Conservation (phyloP, 2,888 invertebrate species). For the Busseola fusca region DNA sequence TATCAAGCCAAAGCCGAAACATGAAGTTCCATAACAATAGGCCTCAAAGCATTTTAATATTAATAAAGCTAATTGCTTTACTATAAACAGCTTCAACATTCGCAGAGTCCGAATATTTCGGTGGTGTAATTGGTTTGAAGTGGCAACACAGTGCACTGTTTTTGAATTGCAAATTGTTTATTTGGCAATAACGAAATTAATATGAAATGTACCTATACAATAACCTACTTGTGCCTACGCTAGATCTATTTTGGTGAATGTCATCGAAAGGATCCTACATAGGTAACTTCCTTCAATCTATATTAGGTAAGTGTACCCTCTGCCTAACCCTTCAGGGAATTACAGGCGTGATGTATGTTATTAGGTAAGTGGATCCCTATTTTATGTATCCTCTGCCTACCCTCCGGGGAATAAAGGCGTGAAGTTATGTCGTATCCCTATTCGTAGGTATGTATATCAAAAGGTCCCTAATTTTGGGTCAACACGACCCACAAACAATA, state of each 20-base stretch:
- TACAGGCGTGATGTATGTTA: no score
- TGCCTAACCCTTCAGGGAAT: neutral
- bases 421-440: neutral
- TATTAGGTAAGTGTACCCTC: neutral
- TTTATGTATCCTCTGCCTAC: neutral
- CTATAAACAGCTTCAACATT: constrained; percentile 29
- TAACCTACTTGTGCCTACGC: no score
- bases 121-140: constrained; percentile 31
- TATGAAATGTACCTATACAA: neutral
- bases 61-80: constrained; percentile 36
- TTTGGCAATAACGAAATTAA: constrained; percentile 9
- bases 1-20: constrained; percentile 1
- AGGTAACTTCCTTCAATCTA: neutral
- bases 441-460: neutral
- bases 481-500: constrained; percentile 8
- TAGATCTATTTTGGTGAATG: neutral
- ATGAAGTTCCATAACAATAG: no score
- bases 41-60: constrained; percentile 19
- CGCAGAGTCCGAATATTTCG: constrained; percentile 26
- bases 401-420: neutral
- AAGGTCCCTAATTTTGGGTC: neutral
- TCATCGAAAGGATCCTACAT: neutral
- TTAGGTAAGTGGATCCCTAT: neutral
- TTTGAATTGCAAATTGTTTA: constrained; percentile 28
- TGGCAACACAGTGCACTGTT: constrained; percentile 16